Percentiles rank a stretch among this genome's conserved stretches.
phyloP scores from a whole-genome alignment of 2,888 invertebrate species.

The Netelia melanura region DNA sequence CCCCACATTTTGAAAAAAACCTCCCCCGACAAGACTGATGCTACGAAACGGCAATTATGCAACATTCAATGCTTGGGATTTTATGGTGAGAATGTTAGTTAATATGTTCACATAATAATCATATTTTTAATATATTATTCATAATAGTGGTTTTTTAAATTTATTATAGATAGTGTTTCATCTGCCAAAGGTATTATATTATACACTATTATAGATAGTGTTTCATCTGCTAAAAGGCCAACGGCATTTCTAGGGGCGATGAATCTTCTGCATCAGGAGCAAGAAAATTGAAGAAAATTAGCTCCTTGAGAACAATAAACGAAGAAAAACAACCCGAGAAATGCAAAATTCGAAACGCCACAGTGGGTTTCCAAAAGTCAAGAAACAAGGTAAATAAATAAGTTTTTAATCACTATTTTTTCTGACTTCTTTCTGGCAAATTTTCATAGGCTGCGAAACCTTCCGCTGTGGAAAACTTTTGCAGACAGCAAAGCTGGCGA shows the following conservation, averaged over 20 bases:
- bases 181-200: no score
- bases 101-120: neutral
- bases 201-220: no score
- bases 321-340: constrained; percentile 12
- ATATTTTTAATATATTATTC: neutral
- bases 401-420: neutral
- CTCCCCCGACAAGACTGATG: constrained; percentile 7
- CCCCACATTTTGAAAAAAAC: constrained; percentile 15
- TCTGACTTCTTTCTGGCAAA: neutral
- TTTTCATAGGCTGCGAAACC: neutral
- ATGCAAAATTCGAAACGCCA: neutral
- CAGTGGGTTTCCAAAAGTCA: neutral
- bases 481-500: neutral
- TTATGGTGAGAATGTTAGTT: constrained; percentile 19
- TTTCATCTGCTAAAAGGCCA: constrained; percentile 8
- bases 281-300: neutral
- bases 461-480: neutral
- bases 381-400: neutral
- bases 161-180: constrained; percentile 5
- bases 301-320: constrained; percentile 1
- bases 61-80: constrained; percentile 1
- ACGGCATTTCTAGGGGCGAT: constrained; percentile 1
- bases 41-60: neutral
- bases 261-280: neutral
- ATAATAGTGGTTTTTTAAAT: constrained; percentile 7